Percentiles rank a stretch among this genome's conserved stretches.
Evolutionary conservation across 37 sponge, comb jelly and placozoan genomes (phyloP).

Genomic region (Halichondria panicea): DNA sequence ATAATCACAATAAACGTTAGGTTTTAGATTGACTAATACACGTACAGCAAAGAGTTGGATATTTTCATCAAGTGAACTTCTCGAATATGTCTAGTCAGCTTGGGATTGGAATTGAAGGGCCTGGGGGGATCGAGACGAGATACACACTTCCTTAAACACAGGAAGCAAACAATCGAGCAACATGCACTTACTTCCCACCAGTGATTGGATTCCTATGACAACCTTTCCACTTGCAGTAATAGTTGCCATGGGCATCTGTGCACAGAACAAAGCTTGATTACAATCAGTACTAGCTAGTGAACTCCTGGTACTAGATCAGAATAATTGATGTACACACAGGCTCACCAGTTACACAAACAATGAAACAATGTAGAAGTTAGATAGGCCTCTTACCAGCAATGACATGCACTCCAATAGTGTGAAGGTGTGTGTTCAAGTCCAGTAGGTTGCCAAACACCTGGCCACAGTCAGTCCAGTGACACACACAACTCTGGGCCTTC

Average conservation of each 20-base stretch:
- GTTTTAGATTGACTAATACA: neutral
- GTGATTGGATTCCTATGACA: conserved; percentile 43
- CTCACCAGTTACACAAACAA: neutral
- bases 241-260: conserved; percentile 30
- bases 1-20: neutral
- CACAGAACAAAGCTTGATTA: neutral
- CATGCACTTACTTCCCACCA: conserved; percentile 26
- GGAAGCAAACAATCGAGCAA: neutral
- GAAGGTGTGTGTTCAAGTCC: conserved; percentile 50
- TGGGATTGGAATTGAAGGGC: conserved; percentile 50
- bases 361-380: neutral
- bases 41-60: conserved; percentile 4
- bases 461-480: conserved; percentile 56
- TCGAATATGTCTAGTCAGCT: conserved; percentile 56
- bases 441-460: conserved; percentile 15
- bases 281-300: neutral
- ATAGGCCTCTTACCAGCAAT: neutral
- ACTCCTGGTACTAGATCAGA: neutral
- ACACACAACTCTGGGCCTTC: conserved; percentile 16
- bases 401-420: neutral
- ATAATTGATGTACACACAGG: no score
- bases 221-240: conserved; percentile 54
- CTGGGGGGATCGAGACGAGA: conserved; percentile 2
- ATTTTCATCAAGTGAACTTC: conserved; percentile 67
- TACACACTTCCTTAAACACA: neutral